A percentile compares a stretch with the other conserved stretches of the same genome.
These are phyloP conservation scores for Myotis davidii DNA, from an alignment of 2,113 vertebrate species.

Conservation along the genomic window DNA sequence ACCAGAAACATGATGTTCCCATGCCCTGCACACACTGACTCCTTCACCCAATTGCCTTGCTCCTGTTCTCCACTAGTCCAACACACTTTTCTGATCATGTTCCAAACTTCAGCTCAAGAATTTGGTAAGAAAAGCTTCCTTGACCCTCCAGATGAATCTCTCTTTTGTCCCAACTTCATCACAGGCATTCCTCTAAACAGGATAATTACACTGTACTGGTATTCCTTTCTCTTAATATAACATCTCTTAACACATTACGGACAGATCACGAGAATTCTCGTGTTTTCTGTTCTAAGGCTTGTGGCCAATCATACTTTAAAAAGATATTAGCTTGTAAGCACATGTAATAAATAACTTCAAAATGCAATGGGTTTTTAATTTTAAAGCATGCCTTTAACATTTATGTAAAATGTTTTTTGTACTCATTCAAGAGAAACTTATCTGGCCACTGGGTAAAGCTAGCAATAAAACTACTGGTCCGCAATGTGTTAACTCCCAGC, in stretches of 20 bases:
- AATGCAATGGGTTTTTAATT: too few relatives aligned
- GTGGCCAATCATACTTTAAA: too few relatives aligned
- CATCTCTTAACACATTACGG: neutral
- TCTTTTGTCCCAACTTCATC: neutral
- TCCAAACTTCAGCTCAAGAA: neutral
- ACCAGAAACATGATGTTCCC: neutral
- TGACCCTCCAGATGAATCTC: neutral
- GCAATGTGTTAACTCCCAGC: neutral
- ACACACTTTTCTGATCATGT: neutral
- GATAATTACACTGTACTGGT: neutral
- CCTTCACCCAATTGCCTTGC: neutral
- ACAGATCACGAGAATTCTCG: too few relatives aligned
- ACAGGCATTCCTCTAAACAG: neutral
- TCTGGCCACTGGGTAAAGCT: too few relatives aligned
- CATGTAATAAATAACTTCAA: too few relatives aligned
- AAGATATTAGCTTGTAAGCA: too few relatives aligned
- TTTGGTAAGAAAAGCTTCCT: neutral
- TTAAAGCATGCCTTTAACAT: too few relatives aligned
- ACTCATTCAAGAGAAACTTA: too few relatives aligned
- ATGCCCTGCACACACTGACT: neutral
- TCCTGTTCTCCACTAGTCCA: neutral
- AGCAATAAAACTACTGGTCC: too few relatives aligned
- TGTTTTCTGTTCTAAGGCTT: too few relatives aligned
- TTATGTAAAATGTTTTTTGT: too few relatives aligned
- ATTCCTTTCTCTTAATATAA: conserved; percentile 20